Base-by-base conservation (phyloP, 1,140 invertebrate species). In the Telenomus remus region DNA sequence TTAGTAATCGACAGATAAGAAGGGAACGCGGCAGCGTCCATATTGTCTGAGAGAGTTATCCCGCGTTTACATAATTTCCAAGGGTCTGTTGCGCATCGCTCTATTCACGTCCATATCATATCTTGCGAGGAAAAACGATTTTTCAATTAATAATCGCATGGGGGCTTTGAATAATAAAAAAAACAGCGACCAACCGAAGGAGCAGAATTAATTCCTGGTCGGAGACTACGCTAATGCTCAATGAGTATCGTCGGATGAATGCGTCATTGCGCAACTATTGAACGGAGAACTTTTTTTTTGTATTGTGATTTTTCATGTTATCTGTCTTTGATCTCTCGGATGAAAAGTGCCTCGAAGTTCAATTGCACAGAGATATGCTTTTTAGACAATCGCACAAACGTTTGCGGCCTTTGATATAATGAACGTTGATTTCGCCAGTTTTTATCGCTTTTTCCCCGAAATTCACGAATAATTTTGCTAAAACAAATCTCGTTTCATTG, bases 281-380 rank as follows among this genome's bases (percentile, higher is more conserved):
- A 33, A 12, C 1, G 6, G 27, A 12, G 3, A 6, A n/a, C n/a
- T 39, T 39, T 39, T 55, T 55, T 55, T 55, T 43, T 43, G 39
- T 39, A 42, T 33, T 44, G 16, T 55, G 51, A 55, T 55, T 55
- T 55, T 55, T 55, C 51, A 19, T 53, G 50, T 51, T 10, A 10
- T 14, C 34, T 51, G 33, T 39, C 49, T 51, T 51, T 51, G 49
- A 51, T 35, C 49, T 19, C 16, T 48, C 15, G 16, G 19, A 19
- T 10, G 8, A 35, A 19, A 11, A 51, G 13, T 39, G 37, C 37
- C n/a, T 39, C 37, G 37, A n/a, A 39, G n/a, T 39, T 39, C n/a
- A n/a, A 39, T 39, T n/a, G 37, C 37, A 39, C 9, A 1, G n/a
- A 39, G 37, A 39, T n/a, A 39, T 27, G 19, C 37, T 39, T 39